These are phyloP conservation scores for Ischnus inquisitorius DNA, from an alignment of 2,888 invertebrate genomes.

Conservation along the genomic window DNA sequence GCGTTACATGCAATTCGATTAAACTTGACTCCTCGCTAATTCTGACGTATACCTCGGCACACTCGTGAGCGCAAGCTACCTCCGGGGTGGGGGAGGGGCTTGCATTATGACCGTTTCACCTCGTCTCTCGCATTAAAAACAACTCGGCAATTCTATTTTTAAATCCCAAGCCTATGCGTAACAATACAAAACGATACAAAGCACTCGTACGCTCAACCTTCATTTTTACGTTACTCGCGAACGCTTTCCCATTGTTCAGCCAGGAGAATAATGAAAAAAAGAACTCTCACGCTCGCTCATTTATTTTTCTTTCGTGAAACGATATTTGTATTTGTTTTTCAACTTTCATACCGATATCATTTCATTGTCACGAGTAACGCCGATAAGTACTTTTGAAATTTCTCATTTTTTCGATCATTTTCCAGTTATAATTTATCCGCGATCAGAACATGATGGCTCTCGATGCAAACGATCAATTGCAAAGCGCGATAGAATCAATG, in stretches of 20 bases:
- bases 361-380: background rate
- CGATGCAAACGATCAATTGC: too few relatives aligned
- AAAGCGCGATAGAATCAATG: too few relatives aligned
- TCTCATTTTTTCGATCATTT: background rate
- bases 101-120: background rate
- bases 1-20: constrained; percentile 73
- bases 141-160: constrained; percentile 20
- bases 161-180: background rate
- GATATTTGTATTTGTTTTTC: background rate
- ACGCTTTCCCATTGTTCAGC: background rate
- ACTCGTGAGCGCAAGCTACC: constrained; percentile 10
- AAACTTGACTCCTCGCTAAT: constrained; percentile 71
- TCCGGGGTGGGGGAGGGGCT: too few relatives aligned
- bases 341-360: background rate
- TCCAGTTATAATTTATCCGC: background rate
- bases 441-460: background rate
- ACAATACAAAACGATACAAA: constrained; percentile 15
- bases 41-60: constrained; percentile 40
- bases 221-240: background rate
- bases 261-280: background rate
- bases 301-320: background rate
- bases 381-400: background rate
- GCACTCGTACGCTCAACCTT: constrained; percentile 16
- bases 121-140: constrained; percentile 8
- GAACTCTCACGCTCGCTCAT: background rate